A percentile compares a stretch with the other conserved stretches of the same genome.
phyloP scores from a whole-genome alignment of 2,113 vertebrate species.

The Sturnus vulgaris region DNA sequence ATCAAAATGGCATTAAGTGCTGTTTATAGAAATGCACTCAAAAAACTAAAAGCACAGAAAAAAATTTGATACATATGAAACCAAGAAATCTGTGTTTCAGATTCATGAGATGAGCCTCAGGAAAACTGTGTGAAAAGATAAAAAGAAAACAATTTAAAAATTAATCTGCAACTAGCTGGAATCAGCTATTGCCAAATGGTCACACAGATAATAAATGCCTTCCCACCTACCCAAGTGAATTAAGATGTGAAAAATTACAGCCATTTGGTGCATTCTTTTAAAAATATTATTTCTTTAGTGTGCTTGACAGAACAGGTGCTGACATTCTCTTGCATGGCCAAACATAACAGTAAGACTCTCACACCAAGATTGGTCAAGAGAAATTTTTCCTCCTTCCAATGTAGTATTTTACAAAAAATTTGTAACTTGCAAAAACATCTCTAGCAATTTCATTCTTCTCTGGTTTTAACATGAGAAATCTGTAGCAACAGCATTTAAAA shows the following conservation, averaged over 20 bases:
- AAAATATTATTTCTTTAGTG: neutral
- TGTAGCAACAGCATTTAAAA: neutral
- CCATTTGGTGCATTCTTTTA: neutral
- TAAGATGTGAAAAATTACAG: neutral
- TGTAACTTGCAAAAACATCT: neutral
- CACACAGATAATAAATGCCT: neutral
- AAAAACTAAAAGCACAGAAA: neutral
- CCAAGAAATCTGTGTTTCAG: neutral
- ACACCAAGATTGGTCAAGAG: neutral
- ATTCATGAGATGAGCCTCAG: neutral
- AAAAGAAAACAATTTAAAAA: neutral
- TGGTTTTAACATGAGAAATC: neutral
- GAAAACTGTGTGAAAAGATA: neutral
- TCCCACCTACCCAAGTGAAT: neutral
- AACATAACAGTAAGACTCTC: neutral
- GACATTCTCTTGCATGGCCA: neutral
- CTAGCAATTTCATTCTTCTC: neutral
- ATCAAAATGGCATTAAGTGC: neutral
- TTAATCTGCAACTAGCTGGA: neutral
- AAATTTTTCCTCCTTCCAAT: neutral
- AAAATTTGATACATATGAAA: neutral
- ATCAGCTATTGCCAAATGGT: neutral
- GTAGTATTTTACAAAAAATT: neutral
- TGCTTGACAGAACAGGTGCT: neutral
- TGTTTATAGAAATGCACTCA: neutral